These are phyloP conservation scores for Eulithis testata DNA, from an alignment of 2,888 invertebrate genomes.

Conservation along the genomic window DNA sequence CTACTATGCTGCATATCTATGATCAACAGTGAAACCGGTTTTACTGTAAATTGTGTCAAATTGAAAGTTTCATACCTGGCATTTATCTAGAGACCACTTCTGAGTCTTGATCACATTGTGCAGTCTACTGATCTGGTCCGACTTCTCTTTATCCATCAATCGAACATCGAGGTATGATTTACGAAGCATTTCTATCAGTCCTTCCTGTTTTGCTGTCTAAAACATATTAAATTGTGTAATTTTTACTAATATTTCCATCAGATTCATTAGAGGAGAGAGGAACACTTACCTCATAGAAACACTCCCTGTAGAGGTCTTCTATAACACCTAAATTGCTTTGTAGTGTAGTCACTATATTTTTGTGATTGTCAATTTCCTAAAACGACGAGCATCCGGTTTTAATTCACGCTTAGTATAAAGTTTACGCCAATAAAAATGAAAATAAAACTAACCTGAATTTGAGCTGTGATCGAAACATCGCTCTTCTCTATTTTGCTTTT, in stretches of 20 bases:
- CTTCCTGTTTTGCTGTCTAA: constrained; percentile 74
- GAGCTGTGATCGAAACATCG: constrained; percentile 51
- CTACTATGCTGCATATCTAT: too few relatives aligned
- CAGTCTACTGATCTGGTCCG: constrained; percentile 56
- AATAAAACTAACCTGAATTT: constrained; percentile 50
- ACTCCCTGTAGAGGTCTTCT: constrained; percentile 73
- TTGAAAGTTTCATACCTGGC: constrained; percentile 53
- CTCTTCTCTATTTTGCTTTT: constrained; percentile 46
- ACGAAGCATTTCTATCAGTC: constrained; percentile 67
- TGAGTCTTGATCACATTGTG: constrained; percentile 60
- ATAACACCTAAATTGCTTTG: constrained; percentile 68
- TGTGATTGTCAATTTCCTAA: constrained; percentile 60
- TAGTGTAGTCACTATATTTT: constrained; percentile 58
- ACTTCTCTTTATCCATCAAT: constrained; percentile 59
- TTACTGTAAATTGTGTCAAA: neutral
- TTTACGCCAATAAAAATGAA: neutral
- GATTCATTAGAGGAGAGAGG: neutral
- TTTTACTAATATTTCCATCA: neutral
- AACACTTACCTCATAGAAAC: constrained; percentile 74
- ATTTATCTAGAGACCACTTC: constrained; percentile 61
- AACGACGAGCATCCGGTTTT: constrained; percentile 18
- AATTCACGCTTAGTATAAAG: neutral
- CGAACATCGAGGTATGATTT: constrained; percentile 65
- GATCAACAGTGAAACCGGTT: too few relatives aligned
- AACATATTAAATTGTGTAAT: constrained; percentile 30